Conservation (phyloP, 2,888 invertebrate species). For the Nudaria mundana region DNA sequence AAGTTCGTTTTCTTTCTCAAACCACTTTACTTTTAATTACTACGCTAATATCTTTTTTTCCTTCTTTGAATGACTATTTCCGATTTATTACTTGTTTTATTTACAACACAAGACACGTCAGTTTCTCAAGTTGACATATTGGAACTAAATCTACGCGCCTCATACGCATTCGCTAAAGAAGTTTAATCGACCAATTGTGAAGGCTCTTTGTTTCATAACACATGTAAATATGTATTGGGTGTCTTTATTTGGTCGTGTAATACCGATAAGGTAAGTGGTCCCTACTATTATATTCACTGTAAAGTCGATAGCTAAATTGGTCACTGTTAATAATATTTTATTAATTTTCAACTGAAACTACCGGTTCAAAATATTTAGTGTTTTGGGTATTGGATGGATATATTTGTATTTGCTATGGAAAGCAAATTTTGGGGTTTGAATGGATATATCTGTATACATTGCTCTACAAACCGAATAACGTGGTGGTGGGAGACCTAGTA, state of each 20-base stretch:
- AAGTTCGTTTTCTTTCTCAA: too few species aligned
- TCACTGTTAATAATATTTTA: too few species aligned
- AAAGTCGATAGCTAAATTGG: background rate
- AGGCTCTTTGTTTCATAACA: constrained; percentile 4
- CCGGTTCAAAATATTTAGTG: too few species aligned
- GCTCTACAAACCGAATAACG: too few species aligned
- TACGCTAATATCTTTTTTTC: too few species aligned
- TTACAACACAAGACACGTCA: constrained; percentile 11
- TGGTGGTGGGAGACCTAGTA: too few species aligned
- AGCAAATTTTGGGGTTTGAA: too few species aligned
- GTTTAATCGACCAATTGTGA: constrained; percentile 13
- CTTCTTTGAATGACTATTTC: background rate
- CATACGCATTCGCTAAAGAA: constrained; percentile 9
- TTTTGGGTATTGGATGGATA: too few species aligned
- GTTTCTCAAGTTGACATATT: constrained; percentile 8
- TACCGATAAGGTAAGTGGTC: constrained; percentile 22
- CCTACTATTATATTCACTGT: constrained; percentile 27
- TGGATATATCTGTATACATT: too few species aligned
- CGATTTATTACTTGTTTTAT: constrained; percentile 1
- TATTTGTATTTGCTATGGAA: too few species aligned
- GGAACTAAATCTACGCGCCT: constrained; percentile 22
- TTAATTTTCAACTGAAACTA: too few species aligned
- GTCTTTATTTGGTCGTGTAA: constrained; percentile 28
- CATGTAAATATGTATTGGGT: constrained; percentile 6
- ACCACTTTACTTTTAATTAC: too few species aligned